These are phyloP conservation scores for Brachionus rubens DNA, from an alignment of 1,140 invertebrate species.

Conservation along the genomic window DNA sequence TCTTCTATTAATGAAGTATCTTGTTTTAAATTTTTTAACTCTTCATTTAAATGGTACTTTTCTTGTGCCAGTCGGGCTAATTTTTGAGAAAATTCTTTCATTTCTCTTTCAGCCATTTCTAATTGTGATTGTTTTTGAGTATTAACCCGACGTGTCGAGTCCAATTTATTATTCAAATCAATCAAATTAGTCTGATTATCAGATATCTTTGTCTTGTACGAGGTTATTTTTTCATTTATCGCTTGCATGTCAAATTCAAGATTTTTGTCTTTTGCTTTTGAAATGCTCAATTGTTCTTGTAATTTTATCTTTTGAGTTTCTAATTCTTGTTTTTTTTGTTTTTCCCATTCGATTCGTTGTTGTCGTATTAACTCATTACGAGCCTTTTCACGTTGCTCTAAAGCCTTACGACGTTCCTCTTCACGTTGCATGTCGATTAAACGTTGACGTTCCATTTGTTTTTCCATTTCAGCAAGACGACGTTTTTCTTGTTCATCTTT, in stretches of 20 bases:
- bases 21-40: conserved; percentile 33
- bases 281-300: conserved; percentile 52
- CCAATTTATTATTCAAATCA: conserved; percentile 79
- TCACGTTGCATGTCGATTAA: conserved; percentile 69
- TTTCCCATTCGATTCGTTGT: conserved; percentile 91
- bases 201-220: conserved; percentile 81
- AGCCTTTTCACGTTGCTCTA: conserved; percentile 70
- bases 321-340: conserved; percentile 80
- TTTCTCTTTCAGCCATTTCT: conserved; percentile 72
- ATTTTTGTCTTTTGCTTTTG: conserved; percentile 57
- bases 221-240: conserved; percentile 78
- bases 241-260: conserved; percentile 79
- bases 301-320: conserved; percentile 69
- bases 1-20: background rate
- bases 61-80: conserved; percentile 26
- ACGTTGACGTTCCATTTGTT: conserved; percentile 75
- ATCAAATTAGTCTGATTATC: conserved; percentile 91
- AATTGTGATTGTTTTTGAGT: conserved; percentile 75
- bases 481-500: conserved; percentile 60
- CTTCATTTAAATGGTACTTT: conserved; percentile 37
- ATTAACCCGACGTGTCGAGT: conserved; percentile 61
- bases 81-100: conserved; percentile 53
- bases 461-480: conserved; percentile 64
- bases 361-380: conserved; percentile 88
- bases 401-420: conserved; percentile 61